Percentiles rank a stretch among this genome's conserved stretches.
These are phyloP conservation scores for Drosophila aldrichi DNA, from an alignment of 2,888 invertebrate genomes.

Conservation along the genomic window DNA sequence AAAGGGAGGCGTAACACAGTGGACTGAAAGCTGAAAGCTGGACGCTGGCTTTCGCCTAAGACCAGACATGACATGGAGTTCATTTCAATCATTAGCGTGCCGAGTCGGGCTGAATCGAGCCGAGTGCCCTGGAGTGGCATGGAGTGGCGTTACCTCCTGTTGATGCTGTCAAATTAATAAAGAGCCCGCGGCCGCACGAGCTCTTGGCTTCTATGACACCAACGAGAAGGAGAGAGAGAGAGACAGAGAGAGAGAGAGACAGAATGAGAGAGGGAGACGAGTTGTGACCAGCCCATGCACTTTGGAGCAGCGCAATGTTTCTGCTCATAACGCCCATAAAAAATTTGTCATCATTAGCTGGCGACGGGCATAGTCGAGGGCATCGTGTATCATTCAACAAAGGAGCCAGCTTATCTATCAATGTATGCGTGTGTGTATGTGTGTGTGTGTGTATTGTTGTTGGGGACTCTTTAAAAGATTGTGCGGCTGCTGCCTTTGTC, in stretches of 20 bases:
- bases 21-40: conserved; percentile 14
- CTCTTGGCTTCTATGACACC: conserved; percentile 11
- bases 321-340: conserved; percentile 78
- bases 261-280: not conserved
- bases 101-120: conserved; percentile 38
- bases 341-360: conserved; percentile 79
- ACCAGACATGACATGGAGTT: conserved; percentile 68
- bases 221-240: not conserved
- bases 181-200: conserved; percentile 59
- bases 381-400: conserved; percentile 56
- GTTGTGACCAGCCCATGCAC: conserved; percentile 61
- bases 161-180: conserved; percentile 83
- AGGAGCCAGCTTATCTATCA: conserved; percentile 69
- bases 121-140: conserved; percentile 36
- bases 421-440: conserved; percentile 34
- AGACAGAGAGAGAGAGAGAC: too few relatives aligned
- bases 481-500: conserved; percentile 50
- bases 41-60: conserved; percentile 53
- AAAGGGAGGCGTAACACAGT: conserved; percentile 58
- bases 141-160: conserved; percentile 56
- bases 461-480: conserved; percentile 66
- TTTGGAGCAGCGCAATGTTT: conserved; percentile 60
- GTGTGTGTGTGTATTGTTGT: conserved; percentile 32
- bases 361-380: conserved; percentile 32
- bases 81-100: conserved; percentile 80